Percentiles rank a stretch among this genome's conserved stretches.
These are phyloP conservation scores for Cyclophora albipunctata DNA, from an alignment of 2,888 invertebrate species.

Conservation along the genomic window DNA sequence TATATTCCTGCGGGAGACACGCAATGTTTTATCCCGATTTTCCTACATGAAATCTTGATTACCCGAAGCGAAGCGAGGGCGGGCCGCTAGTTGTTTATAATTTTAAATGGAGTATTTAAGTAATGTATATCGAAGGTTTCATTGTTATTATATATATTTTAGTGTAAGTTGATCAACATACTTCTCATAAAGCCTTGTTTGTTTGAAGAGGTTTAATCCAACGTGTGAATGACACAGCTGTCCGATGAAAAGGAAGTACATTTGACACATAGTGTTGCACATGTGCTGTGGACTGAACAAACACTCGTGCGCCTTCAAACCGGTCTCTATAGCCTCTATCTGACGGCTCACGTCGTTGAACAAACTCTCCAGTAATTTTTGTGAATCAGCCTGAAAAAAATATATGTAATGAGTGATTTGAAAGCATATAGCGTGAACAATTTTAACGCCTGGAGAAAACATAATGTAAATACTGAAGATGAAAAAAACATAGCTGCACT, in stretches of 20 bases:
- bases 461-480: no score
- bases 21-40: no score
- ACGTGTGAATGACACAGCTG: slow-evolving; percentile 83
- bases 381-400: slow-evolving; percentile 76
- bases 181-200: slow-evolving; percentile 84
- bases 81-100: no score
- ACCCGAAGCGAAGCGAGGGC: no score
- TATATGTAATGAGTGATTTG: neutral
- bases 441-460: no score
- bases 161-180: slow-evolving; percentile 43
- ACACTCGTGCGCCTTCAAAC: slow-evolving; percentile 88
- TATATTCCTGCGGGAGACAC: no score
- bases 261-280: slow-evolving; percentile 92
- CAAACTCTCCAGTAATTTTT: slow-evolving; percentile 83
- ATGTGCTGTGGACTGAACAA: slow-evolving; percentile 91
- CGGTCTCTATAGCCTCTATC: slow-evolving; percentile 81
- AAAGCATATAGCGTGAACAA: no score
- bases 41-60: no score
- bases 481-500: no score
- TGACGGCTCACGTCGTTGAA: slow-evolving; percentile 87
- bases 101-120: no score
- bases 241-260: slow-evolving; percentile 95
- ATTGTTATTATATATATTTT: no score
- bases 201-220: slow-evolving; percentile 82
- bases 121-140: no score